Evolutionary conservation across 2,888 invertebrate species (phyloP), one percentile per base, ranked within the genome.

Genomic region (Nipponacmea schrenckii): DNA sequence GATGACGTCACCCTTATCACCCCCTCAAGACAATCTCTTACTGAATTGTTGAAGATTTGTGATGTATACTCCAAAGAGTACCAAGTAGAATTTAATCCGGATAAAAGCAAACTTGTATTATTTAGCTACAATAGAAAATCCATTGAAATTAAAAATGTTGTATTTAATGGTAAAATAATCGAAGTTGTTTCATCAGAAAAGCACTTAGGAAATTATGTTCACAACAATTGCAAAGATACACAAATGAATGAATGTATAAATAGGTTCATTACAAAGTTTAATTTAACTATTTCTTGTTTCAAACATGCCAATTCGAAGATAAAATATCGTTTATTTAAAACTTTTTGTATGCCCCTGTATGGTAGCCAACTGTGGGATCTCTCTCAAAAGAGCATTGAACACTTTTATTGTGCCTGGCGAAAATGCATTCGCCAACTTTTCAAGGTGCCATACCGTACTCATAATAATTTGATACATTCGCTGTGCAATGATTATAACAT

Each of bases 1-100:
- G n/a, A n/a, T n/a, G n/a, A n/a, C n/a, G n/a, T 73, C 14, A 67
- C 64, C 15, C 20, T 67, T 26, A 27, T 69, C 31, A 64, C 68
- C 8, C 48, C 48, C 17, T 48, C 48, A 48, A 48, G 48, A 48
- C 48, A 48, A 48, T 15, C 17, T 48, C 17, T 48, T 48, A n/a
- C n/a, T 48, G 15, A 15, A 17, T 48, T 48, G n/a, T n/a, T 48
- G n/a, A 7, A 48, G 48, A 48, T 48, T 17, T 15, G 17, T 7
- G 15, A 15, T 17, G 48, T 17, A n/a, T 48, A 17, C n/a, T 48
- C 48, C 7, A 15, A 17, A n/a, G 4, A 48, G n/a, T 48, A 48
- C n/a, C 17, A 48, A 17, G 48, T 48, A 48, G n/a, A 48, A n/a
- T 48, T 48, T 7, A 48, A 48, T 48, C 48, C 48, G 15, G 48